Conservation (phyloP, 2,113 vertebrate species). For the Salvator merianae region DNA sequence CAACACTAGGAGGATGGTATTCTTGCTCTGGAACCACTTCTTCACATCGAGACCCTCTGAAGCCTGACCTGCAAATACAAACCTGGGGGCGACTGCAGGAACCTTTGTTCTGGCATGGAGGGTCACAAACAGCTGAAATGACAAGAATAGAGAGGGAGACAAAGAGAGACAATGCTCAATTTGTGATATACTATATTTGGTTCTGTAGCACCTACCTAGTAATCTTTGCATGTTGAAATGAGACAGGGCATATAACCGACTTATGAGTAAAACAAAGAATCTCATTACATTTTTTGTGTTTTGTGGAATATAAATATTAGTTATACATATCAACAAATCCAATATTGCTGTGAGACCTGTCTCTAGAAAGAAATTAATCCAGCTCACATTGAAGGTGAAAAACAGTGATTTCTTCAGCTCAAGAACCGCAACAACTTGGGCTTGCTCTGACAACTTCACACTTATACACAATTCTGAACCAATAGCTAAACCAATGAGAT, state of each 20-base stretch:
- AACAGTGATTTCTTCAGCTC: too few relatives aligned
- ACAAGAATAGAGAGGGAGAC: conserved; percentile 52
- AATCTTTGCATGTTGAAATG: neutral
- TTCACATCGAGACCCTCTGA: conserved; percentile 76
- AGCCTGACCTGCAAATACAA: conserved; percentile 80
- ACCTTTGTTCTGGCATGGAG: conserved; percentile 80
- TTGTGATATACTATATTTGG: rapidly evolving
- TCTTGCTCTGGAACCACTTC: conserved; percentile 76
- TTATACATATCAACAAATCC: neutral
- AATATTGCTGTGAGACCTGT: neutral
- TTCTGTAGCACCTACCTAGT: neutral
- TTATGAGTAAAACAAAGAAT: neutral
- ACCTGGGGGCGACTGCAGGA: conserved; percentile 81
- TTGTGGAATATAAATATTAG: neutral
- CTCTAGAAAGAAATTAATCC: too few relatives aligned
- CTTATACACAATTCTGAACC: too few relatives aligned
- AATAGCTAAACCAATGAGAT: too few relatives aligned
- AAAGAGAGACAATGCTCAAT: neutral
- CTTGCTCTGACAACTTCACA: too few relatives aligned
- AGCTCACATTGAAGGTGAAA: too few relatives aligned
- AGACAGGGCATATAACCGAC: neutral
- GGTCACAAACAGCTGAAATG: conserved; percentile 79
- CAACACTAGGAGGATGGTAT: conserved; percentile 66
- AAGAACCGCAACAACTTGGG: too few relatives aligned
- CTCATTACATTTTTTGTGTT: too few relatives aligned